Conservation (phyloP, 2,113 vertebrate species). For the Oenanthe oenanthe region DNA sequence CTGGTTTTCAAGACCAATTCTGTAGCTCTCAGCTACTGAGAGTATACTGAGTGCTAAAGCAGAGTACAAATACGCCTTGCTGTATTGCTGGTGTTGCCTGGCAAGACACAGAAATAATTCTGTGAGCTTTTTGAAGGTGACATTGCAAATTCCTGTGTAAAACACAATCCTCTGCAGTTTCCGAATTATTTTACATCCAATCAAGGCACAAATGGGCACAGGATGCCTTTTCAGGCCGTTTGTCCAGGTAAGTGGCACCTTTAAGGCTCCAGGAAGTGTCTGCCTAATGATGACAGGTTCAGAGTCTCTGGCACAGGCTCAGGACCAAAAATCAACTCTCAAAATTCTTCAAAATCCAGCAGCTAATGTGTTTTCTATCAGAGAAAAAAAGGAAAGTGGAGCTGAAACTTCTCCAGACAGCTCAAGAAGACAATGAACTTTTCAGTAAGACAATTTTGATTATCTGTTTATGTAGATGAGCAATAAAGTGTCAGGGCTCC, state of each 20-base stretch:
- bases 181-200: not conserved
- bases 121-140: not conserved
- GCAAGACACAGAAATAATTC: not conserved
- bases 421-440: not conserved
- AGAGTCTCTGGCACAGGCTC: not conserved
- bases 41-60: not conserved
- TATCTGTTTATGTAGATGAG: not conserved
- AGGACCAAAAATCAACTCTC: not conserved
- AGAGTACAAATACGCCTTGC: not conserved
- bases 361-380: not conserved
- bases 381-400: not conserved
- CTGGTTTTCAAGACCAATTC: not conserved
- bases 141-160: not conserved
- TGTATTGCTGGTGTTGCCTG: not conserved
- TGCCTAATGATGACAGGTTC: not conserved
- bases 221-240: not conserved
- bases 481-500: not conserved
- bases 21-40: not conserved
- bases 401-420: not conserved
- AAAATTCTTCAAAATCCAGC: not conserved
- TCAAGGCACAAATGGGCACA: not conserved
- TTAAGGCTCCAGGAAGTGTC: not conserved
- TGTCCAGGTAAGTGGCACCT: not conserved
- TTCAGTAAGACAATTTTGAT: not conserved
- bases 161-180: not conserved